Percentiles rank a stretch among this genome's conserved stretches.
These are phyloP conservation scores for Lasioglossum leucozonium DNA, from an alignment of 2,888 invertebrate genomes.

Conservation along the genomic window DNA sequence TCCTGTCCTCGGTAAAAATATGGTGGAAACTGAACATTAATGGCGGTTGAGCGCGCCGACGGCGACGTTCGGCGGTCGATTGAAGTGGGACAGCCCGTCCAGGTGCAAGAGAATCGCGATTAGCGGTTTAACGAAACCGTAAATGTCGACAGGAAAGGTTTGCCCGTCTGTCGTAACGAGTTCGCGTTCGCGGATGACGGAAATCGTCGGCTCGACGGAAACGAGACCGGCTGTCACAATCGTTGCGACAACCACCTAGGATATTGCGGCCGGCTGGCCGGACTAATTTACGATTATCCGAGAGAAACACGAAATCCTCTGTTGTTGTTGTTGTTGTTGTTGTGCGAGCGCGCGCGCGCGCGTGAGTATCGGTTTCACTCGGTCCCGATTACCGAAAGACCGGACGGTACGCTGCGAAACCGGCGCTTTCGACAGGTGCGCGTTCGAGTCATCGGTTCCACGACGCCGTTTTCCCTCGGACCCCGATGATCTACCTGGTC, in stretches of 20 bases:
- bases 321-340: not conserved
- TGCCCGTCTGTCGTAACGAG: constrained; percentile 55
- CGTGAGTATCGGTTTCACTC: constrained; percentile 31
- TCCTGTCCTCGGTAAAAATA: no score
- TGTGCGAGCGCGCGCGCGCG: not conserved
- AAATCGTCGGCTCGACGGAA: constrained; percentile 56
- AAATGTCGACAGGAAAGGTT: constrained; percentile 30
- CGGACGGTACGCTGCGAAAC: constrained; percentile 36
- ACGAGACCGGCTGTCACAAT: constrained; percentile 51
- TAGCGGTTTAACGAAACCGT: constrained; percentile 18
- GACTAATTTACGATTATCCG: constrained; percentile 52
- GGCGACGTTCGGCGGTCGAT: not conserved
- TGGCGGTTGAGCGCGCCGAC: not conserved
- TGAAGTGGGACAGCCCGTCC: not conserved
- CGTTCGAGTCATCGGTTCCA: constrained; percentile 13
- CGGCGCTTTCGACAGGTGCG: constrained; percentile 39
- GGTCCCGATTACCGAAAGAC: constrained; percentile 46
- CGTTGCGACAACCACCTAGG: constrained; percentile 53
- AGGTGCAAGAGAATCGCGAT: constrained; percentile 13
- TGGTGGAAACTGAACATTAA: not conserved
- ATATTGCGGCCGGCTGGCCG: constrained; percentile 53
- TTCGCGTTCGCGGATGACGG: constrained; percentile 51
- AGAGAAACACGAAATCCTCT: constrained; percentile 19
- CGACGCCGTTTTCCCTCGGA: not conserved
- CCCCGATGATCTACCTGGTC: not conserved